Percentiles rank a stretch among this genome's conserved stretches.
Evolutionary conservation across 2,797 vertebrate genomes (phyloP).

Genomic region (Muscicapa comitata): DNA sequence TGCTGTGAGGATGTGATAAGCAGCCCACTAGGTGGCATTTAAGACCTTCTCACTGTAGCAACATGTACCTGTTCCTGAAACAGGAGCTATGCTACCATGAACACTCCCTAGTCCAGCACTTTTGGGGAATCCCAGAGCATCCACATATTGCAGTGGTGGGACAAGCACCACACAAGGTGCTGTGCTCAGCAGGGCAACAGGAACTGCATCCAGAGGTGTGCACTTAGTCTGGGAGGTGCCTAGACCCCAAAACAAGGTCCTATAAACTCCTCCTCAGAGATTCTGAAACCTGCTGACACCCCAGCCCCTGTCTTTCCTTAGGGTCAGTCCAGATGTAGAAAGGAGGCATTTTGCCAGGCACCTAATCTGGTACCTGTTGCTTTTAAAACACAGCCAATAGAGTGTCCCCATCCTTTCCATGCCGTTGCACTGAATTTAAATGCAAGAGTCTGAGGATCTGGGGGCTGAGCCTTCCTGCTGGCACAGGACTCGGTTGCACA

Average conservation of each 20-base stretch:
- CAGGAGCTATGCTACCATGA: accelerated
- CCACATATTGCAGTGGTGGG: neutral
- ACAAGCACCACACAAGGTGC: neutral
- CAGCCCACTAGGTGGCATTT: slow-evolving; percentile 39
- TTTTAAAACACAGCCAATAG: neutral
- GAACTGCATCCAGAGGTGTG: neutral
- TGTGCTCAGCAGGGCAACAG: neutral
- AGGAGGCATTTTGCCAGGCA: neutral
- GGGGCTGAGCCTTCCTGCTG: neutral
- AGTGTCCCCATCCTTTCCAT: neutral
- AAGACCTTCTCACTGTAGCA: neutral
- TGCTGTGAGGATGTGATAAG: neutral
- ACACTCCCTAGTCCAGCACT: accelerated
- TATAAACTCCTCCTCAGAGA: neutral
- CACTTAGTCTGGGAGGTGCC: neutral
- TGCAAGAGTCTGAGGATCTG: neutral
- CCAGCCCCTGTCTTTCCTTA: neutral
- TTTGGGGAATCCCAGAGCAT: neutral
- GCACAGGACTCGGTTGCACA: neutral
- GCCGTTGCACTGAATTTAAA: neutral
- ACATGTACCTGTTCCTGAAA: neutral
- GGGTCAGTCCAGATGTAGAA: neutral
- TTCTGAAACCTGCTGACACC: neutral
- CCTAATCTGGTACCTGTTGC: neutral
- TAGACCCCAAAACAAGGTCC: neutral